phyloP scores from a whole-genome alignment of 2,888 invertebrate genomes.

The Drymonia ruficornis region DNA sequence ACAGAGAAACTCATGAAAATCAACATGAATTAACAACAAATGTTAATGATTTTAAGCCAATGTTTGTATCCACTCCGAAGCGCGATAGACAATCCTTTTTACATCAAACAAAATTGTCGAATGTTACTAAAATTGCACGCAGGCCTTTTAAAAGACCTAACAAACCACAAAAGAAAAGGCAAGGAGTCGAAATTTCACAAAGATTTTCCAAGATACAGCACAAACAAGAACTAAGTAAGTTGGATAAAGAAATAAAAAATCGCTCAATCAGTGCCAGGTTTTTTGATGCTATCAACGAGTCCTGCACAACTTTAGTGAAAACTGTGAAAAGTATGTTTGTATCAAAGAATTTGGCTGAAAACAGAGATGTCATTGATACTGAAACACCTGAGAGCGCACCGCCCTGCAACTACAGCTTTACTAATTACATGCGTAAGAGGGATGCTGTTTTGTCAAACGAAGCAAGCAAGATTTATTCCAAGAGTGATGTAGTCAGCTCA shows the following conservation, averaged over 20 bases:
- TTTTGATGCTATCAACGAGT: constrained; percentile 64
- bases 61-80: constrained; percentile 62
- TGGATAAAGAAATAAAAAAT: constrained; percentile 40
- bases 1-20: constrained; percentile 1
- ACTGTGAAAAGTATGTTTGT: constrained; percentile 66
- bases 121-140: constrained; percentile 4
- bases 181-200: constrained; percentile 11
- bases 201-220: constrained; percentile 7
- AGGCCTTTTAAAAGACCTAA: constrained; percentile 5
- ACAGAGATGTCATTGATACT: constrained; percentile 12
- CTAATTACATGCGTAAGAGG: constrained; percentile 64
- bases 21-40: constrained; percentile 14
- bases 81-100: constrained; percentile 8
- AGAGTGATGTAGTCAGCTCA: constrained; percentile 23
- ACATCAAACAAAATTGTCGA: constrained; percentile 12
- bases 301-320: constrained; percentile 66
- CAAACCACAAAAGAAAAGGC: neutral
- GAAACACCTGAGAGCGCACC: constrained; percentile 17
- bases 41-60: constrained; percentile 51
- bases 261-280: constrained; percentile 56
- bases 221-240: constrained; percentile 13
- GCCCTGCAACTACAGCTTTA: constrained; percentile 61
- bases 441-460: constrained; percentile 46
- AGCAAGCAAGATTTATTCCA: constrained; percentile 12
- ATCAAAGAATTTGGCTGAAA: constrained; percentile 23